Percentiles rank a stretch among this genome's conserved stretches.
Conservation (phyloP, 2,888 invertebrate genomes). For the Drosophila mettleri region DNA sequence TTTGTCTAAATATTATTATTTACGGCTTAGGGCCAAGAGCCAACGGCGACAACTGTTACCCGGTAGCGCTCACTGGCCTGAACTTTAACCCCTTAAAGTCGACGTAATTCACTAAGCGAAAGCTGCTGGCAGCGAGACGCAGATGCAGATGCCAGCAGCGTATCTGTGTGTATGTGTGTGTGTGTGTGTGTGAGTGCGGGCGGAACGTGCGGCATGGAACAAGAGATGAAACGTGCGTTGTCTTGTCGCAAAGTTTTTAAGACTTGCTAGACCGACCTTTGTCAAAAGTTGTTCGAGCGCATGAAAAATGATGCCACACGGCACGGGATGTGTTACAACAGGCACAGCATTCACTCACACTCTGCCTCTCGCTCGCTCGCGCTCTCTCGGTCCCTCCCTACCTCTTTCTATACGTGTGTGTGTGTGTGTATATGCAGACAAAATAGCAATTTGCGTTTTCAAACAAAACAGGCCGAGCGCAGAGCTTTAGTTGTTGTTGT, state of each 20-base stretch:
- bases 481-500: conserved; percentile 68
- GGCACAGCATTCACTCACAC: conserved; percentile 8
- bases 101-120: conserved; percentile 78
- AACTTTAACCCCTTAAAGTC: conserved; percentile 78
- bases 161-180: background rate
- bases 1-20: conserved; percentile 81
- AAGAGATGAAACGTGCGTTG: conserved; percentile 75
- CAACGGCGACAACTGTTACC: conserved; percentile 77
- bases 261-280: conserved; percentile 82
- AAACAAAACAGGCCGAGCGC: conserved; percentile 66
- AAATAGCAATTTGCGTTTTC: conserved; percentile 81
- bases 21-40: conserved; percentile 78
- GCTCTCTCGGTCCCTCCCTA: background rate
- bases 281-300: conserved; percentile 81
- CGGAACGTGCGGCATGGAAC: conserved; percentile 9
- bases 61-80: conserved; percentile 65
- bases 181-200: background rate
- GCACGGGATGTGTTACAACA: conserved; percentile 68
- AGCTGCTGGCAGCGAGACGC: conserved; percentile 54
- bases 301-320: conserved; percentile 80
- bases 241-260: conserved; percentile 81
- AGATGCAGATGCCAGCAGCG: conserved; percentile 62
- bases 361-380: background rate
- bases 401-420: background rate
- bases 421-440: conserved; percentile 57